Conservation (phyloP, 2,797 vertebrate species). For the Telmatherina bonti region DNA sequence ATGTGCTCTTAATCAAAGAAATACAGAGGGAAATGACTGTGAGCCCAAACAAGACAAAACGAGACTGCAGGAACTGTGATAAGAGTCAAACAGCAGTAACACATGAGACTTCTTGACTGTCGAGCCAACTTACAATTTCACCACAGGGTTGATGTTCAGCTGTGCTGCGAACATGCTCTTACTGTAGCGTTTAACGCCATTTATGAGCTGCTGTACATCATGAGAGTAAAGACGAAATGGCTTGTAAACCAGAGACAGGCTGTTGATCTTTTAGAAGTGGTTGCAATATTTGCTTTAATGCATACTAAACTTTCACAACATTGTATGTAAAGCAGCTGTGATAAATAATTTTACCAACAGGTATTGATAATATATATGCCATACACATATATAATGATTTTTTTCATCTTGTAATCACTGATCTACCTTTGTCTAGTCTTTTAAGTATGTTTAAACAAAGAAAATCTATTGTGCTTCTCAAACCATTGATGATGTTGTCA, state of each 20-base stretch:
- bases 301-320: background rate
- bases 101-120: conserved; percentile 57
- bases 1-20: conserved; percentile 84
- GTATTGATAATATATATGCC: too few relatives aligned
- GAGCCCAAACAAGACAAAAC: conserved; percentile 58
- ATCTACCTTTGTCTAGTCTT: too few relatives aligned
- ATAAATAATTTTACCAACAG: background rate
- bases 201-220: conserved; percentile 49
- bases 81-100: conserved; percentile 66
- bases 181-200: conserved; percentile 39
- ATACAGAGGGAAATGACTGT: conserved; percentile 80
- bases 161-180: conserved; percentile 35
- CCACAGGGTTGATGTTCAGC: conserved; percentile 41
- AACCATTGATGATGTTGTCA: too few relatives aligned
- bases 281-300: background rate
- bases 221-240: conserved; percentile 37
- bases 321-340: background rate
- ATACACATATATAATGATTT: too few relatives aligned
- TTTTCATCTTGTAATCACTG: too few relatives aligned
- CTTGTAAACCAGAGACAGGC: conserved; percentile 33
- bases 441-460: too few relatives aligned
- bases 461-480: too few relatives aligned
- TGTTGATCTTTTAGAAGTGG: conserved; percentile 23
- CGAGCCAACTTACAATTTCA: conserved; percentile 54
- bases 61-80: conserved; percentile 70